These are phyloP conservation scores for Scaptodrosophila latifasciaeformis DNA, from an alignment of 2,888 invertebrate species.

Conservation along the genomic window DNA sequence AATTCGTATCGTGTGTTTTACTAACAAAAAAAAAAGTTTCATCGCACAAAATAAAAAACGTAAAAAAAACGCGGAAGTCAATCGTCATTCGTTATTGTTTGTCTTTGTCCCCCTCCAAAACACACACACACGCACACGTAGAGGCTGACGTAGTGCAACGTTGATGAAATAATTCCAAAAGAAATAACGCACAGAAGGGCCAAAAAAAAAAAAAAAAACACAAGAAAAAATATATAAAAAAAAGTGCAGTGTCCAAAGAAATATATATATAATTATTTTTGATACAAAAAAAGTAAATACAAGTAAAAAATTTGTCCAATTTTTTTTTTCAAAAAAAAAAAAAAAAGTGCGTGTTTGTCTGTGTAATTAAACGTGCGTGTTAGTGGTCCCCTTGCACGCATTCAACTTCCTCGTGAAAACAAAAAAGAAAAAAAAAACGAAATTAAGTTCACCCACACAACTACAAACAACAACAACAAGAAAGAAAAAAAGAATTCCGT, in stretches of 20 bases:
- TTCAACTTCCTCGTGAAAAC: too few species aligned
- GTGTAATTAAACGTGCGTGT: constrained; percentile 49
- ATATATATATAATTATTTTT: too few species aligned
- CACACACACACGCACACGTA: too few species aligned
- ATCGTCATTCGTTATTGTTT: constrained; percentile 48
- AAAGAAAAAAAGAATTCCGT: constrained; percentile 5
- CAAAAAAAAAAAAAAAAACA: constrained; percentile 8
- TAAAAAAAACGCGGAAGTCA: constrained; percentile 60
- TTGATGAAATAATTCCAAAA: neutral
- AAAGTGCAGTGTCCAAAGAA: constrained; percentile 5
- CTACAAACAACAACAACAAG: neutral
- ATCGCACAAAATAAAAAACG: constrained; percentile 3
- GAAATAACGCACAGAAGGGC: neutral
- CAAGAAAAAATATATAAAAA: neutral
- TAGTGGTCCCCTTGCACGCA: neutral
- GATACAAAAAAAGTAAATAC: constrained; percentile 5
- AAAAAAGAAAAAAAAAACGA: too few species aligned
- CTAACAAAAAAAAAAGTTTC: neutral
- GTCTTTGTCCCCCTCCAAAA: constrained; percentile 37
- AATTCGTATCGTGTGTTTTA: too few species aligned
- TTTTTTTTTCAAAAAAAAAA: constrained; percentile 28
- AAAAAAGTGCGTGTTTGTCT: constrained; percentile 18
- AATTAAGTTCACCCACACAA: neutral
- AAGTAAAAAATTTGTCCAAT: constrained; percentile 18
- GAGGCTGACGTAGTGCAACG: constrained; percentile 6